A percentile compares a stretch with the other conserved stretches of the same genome.
Evolutionary conservation across 2,113 vertebrate species (phyloP).

Genomic region (Herpetotheres cachinnans): DNA sequence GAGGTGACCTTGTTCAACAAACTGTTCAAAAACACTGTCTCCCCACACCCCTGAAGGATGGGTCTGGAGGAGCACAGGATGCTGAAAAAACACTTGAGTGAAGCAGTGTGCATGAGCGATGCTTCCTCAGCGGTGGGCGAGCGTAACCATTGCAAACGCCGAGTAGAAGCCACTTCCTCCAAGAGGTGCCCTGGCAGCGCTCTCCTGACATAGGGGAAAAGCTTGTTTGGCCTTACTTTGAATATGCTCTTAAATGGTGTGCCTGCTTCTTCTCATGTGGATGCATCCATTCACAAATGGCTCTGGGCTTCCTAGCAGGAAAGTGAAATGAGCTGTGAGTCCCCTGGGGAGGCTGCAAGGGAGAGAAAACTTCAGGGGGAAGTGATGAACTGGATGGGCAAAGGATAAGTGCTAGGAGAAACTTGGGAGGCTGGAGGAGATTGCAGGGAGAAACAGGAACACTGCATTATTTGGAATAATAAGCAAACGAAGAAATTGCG

Average conservation of each 20-base stretch:
- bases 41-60: neutral
- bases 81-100: neutral
- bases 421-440: neutral
- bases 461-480: neutral
- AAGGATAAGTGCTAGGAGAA: neutral
- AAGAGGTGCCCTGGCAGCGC: accelerated
- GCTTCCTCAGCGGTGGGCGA: neutral
- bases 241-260: neutral
- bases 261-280: neutral
- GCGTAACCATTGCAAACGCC: neutral
- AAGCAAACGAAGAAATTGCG: neutral
- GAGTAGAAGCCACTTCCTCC: neutral
- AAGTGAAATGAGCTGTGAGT: neutral
- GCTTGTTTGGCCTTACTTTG: neutral
- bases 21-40: neutral
- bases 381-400: neutral
- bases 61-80: neutral
- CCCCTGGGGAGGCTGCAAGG: neutral
- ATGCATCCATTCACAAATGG: neutral
- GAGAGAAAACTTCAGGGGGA: neutral
- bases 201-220: neutral
- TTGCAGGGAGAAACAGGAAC: neutral
- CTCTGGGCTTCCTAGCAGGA: neutral
- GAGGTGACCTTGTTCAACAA: neutral
- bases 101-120: accelerated